Conservation (phyloP, 92 coral and sea anemone species). For the Chrysogorgia sp. region DNA sequence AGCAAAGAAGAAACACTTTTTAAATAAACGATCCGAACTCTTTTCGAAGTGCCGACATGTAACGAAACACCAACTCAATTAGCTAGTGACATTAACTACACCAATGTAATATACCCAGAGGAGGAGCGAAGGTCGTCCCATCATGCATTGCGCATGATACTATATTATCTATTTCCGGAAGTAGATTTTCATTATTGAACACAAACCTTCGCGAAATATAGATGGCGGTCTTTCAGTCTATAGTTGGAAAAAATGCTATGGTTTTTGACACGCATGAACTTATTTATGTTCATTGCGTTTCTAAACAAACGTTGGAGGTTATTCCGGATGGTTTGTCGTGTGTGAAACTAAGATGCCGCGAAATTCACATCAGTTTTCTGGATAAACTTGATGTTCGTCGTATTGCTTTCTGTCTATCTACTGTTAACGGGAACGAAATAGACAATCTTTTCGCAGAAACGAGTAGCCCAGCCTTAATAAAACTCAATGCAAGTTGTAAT, state of each 20-base stretch:
- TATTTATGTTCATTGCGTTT: conserved; percentile 53
- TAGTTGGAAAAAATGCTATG: not conserved
- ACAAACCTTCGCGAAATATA: no score
- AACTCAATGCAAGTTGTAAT: conserved; percentile 52
- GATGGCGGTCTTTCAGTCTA: conserved; percentile 10
- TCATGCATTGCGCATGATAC: no score
- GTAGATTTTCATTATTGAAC: no score
- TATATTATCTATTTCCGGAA: no score
- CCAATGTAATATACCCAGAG: no score
- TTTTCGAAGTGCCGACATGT: no score
- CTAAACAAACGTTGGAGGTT: conserved; percentile 20
- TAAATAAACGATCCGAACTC: no score
- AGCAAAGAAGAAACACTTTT: no score
- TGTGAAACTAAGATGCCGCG: conserved; percentile 54
- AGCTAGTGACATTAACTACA: no score
- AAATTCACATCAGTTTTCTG: conserved; percentile 53
- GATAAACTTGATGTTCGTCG: conserved; percentile 40
- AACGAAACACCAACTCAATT: no score
- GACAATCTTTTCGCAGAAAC: conserved; percentile 16
- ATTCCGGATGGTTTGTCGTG: conserved; percentile 12
- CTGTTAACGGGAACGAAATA: conserved; percentile 20
- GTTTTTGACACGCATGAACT: not conserved
- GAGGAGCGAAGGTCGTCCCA: no score
- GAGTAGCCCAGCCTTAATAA: conserved; percentile 44
- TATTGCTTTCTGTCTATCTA: conserved; percentile 35